Evolutionary conservation across 2,888 invertebrate species (phyloP), one percentile per base, ranked within the genome.

Genomic region (Siphlonurus alternatus): DNA sequence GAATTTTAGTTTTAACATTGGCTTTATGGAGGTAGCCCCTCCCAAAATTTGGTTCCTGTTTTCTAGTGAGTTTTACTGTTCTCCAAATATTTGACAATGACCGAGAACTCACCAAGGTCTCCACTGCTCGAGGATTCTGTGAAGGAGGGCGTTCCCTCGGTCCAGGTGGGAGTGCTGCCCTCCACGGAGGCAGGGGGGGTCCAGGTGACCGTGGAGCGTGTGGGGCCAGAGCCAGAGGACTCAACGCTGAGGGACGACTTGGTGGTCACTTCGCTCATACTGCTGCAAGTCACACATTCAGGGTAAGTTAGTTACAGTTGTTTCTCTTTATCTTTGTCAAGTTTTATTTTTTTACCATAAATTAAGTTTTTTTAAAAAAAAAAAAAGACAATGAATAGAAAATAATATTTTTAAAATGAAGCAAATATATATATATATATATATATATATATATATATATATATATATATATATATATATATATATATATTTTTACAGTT

Each of bases 91-190:
- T n/a, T n/a, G n/a, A n/a, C n/a, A n/a, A n/a, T n/a, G n/a, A n/a
- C n/a, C n/a, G n/a, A n/a, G 5, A 38, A 78, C 84, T 83, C 79
- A 86, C 88, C 88, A 80, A 87, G 86, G 78, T 92, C 91, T 71
- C 87, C 87, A 79, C 91, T 91, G 78, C 93, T 93, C 78, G 95
- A 95, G 72, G 95, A 96, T 77, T 95, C 93, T 53, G 96, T 96
- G 79, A 93, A 96, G 75, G 94, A 94, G 66, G 96, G 96, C 70
- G 96, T 96, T 72, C 96, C 96, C 80, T 96, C 96, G 61, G 96
- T 96, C 91, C 95, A 96, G 59, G 96, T 96, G n/a, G 96, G 95
- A 53, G 96, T 96, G 5, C 89, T 89, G 54, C 91, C 91, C 76
- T 92, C 90, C 64, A 88, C 88, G 60, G 89, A 89, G 61, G 88